Conservation (phyloP, 2,888 invertebrate genomes). For the Timandra comae region DNA sequence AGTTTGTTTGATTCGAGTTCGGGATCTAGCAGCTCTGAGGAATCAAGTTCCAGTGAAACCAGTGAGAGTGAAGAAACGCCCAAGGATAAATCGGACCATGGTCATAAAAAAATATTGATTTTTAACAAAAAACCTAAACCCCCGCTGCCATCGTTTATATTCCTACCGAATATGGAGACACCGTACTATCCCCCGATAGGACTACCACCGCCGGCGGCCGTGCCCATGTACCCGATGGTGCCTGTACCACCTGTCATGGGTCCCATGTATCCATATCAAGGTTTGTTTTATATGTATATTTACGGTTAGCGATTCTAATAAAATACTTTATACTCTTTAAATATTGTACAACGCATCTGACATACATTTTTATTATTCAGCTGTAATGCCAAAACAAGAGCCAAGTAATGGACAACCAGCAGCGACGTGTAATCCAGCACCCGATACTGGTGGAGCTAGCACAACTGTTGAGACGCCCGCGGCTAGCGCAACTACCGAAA, state of each 20-base stretch:
- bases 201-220: conserved; percentile 47
- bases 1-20: conserved; percentile 48
- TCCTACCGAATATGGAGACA: conserved; percentile 56
- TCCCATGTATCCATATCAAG: conserved; percentile 27
- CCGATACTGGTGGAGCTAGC: too few species aligned
- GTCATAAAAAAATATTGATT: conserved; percentile 56
- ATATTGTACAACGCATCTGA: too few species aligned
- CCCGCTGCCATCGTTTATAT: conserved; percentile 61
- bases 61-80: conserved; percentile 15
- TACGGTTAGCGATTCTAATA: too few species aligned
- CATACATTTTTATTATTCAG: too few species aligned
- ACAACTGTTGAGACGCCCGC: too few species aligned
- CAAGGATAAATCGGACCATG: too few species aligned
- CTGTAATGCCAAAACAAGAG: too few species aligned
- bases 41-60: conserved; percentile 23
- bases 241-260: conserved; percentile 55
- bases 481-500: neutral
- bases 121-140: conserved; percentile 53
- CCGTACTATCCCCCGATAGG: conserved; percentile 62
- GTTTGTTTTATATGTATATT: too few species aligned
- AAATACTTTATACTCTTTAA: too few species aligned
- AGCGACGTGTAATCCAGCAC: too few species aligned
- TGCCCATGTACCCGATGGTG: conserved; percentile 63
- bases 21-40: conserved; percentile 21
- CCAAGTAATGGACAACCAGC: too few species aligned